Evolutionary conservation across 2,797 vertebrate species (phyloP).

Genomic region (Siniperca scherzeri): DNA sequence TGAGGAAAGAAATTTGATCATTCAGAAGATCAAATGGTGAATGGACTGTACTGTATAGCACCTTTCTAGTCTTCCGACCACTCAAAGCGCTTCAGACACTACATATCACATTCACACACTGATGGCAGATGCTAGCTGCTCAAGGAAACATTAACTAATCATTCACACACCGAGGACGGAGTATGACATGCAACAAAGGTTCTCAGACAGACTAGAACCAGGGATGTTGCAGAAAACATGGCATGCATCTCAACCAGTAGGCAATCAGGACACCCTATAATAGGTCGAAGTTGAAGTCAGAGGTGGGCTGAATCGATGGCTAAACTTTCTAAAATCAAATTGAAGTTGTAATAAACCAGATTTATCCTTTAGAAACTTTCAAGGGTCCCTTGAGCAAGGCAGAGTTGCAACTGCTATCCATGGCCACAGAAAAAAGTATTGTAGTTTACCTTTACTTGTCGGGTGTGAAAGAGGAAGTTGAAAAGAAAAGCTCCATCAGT

Average conservation of each 20-base stretch:
- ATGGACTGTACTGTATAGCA: too few species aligned
- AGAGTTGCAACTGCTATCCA: not conserved
- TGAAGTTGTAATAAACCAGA: not conserved
- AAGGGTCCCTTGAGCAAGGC: not conserved
- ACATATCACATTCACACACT: too few species aligned
- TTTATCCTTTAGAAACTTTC: not conserved
- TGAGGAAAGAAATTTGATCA: too few species aligned
- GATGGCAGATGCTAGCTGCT: too few species aligned
- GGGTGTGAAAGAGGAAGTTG: not conserved
- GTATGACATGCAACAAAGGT: not conserved
- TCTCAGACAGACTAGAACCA: not conserved
- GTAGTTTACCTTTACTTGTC: not conserved
- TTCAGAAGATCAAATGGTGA: too few species aligned
- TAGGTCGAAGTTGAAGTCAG: too few species aligned
- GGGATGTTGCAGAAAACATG: not conserved
- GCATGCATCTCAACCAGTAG: not conserved
- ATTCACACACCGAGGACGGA: too few species aligned
- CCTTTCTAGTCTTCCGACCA: too few species aligned
- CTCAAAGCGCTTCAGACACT: too few species aligned
- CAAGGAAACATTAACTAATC: too few species aligned
- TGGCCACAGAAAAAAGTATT: not conserved
- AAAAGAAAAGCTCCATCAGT: not conserved
- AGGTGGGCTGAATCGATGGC: not conserved
- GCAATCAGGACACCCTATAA: not conserved
- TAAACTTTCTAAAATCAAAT: not conserved